A percentile compares a stretch with the other conserved stretches of the same genome.
Evolutionary conservation across 2,888 invertebrate species (phyloP).

Genomic region (Drosophila phalerata): DNA sequence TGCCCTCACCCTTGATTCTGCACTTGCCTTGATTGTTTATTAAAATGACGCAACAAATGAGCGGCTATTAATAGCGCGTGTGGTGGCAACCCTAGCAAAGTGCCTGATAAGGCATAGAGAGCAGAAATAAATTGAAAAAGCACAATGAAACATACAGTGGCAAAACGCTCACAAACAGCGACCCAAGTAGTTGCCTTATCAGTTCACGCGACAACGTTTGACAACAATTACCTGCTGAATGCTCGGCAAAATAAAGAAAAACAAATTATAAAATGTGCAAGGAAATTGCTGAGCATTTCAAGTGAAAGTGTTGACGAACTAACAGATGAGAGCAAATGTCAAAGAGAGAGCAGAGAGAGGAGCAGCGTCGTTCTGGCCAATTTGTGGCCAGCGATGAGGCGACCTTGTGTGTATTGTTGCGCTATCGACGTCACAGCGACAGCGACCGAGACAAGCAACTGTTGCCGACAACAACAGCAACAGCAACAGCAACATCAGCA

Average conservation of each 20-base stretch:
- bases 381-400: slow-evolving; percentile 78
- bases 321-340: slow-evolving; percentile 37
- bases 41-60: slow-evolving; percentile 38
- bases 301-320: slow-evolving; percentile 41
- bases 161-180: slow-evolving; percentile 40
- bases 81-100: slow-evolving; percentile 54
- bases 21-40: slow-evolving; percentile 36
- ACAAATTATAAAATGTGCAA: slow-evolving; percentile 2
- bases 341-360: slow-evolving; percentile 27
- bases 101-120: slow-evolving; percentile 55
- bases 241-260: slow-evolving; percentile 3
- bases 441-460: slow-evolving; percentile 32
- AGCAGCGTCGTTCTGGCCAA: slow-evolving; percentile 80
- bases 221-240: slow-evolving; percentile 51
- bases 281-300: slow-evolving; percentile 14
- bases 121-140: slow-evolving; percentile 14
- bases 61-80: slow-evolving; percentile 26
- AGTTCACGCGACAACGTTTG: slow-evolving; percentile 51
- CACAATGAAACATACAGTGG: slow-evolving; percentile 34
- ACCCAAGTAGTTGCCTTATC: slow-evolving; percentile 45
- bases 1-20: slow-evolving; percentile 18
- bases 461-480: slow-evolving; percentile 17
- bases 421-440: slow-evolving; percentile 65
- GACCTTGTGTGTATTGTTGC: slow-evolving; percentile 76
- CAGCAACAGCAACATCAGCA: slow-evolving; percentile 13